Conservation (phyloP, 2,113 vertebrate species). For the Glareola pratincola region DNA sequence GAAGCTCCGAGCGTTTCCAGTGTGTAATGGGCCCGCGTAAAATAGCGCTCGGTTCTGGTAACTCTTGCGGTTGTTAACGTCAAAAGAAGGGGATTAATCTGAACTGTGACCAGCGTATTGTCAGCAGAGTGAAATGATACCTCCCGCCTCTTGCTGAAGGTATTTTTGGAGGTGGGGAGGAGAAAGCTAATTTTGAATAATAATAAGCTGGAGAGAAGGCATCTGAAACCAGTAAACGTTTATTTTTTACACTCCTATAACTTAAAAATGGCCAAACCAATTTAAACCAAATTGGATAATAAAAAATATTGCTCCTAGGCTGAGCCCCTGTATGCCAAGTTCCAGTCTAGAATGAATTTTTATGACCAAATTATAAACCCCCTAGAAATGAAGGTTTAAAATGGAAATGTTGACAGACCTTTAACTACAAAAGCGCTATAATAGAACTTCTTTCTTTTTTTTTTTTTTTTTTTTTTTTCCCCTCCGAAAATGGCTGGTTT, state of each 20-base stretch:
- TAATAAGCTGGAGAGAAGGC: constrained; percentile 42
- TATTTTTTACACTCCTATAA: constrained; percentile 68
- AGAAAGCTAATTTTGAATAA: constrained; percentile 51
- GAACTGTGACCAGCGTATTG: neutral
- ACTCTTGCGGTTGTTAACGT: neutral
- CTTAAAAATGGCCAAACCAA: constrained; percentile 66
- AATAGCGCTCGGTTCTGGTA: neutral
- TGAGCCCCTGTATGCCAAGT: constrained; percentile 52
- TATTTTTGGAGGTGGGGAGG: neutral
- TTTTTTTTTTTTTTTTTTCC: too few relatives aligned
- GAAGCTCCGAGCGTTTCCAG: too few relatives aligned
- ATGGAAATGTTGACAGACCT: constrained; percentile 67
- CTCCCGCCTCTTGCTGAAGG: neutral
- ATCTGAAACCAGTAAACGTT: constrained; percentile 64
- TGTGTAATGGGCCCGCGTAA: neutral
- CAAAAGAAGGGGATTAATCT: neutral
- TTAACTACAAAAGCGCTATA: constrained; percentile 64
- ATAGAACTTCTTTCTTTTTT: neutral
- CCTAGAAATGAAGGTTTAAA: constrained; percentile 64
- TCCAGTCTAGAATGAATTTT: constrained; percentile 70
- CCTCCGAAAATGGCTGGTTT: constrained; percentile 20
- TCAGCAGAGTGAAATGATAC: neutral
- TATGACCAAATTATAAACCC: constrained; percentile 66
- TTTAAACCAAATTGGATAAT: constrained; percentile 71
- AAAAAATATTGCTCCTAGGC: constrained; percentile 68